Evolutionary conservation across 2,113 vertebrate species (phyloP), one percentile per base, ranked within the genome.

Genomic region (Podarcis muralis): DNA sequence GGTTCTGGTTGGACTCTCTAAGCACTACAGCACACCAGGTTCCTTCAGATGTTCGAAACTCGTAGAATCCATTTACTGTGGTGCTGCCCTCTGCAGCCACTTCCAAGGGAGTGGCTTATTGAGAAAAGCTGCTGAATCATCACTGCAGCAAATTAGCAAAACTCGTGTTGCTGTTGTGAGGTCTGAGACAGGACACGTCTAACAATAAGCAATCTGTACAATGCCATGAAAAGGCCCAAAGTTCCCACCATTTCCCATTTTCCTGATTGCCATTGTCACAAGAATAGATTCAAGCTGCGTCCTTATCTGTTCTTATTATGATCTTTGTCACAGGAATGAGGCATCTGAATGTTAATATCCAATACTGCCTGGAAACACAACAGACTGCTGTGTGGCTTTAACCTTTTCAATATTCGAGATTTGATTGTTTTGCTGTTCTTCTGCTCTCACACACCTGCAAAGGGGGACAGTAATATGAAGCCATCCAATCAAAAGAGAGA

Each of bases 321-420:
- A 81, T 94, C 93, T 95, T 93, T 93, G 95, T 95, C 90, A 88
- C 32, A 87, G 90, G 89, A 90, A 89, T 87, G 82, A 94, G 90
- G 77, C 9, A 0, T 71, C 18, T 22, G 89, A 92, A 95, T 95
- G 92, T 94, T 94, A 95, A 95, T 95, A 93, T 80, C 81, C n/a
- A 85, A 18, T 3, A 81, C 4, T 27, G 78, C 83, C 66, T 30
- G 84, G 71, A 75, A 84, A 85, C 74, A 91, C 78, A 85, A 88
- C 83, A 75, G 89, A 89, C 78, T 66, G 82, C 65, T 18, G 62
- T 18, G 2, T 65, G 48, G 82, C 87, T n/a, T 77, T 95, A 94
- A 96, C 95, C 95, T 96, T 96, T 95, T 95, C 94, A 94, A 76
- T 93, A 95, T 95, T 94, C 93, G 25, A 1, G 78, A 76, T 94